A percentile compares a stretch with the other conserved stretches of the same genome.
Conservation (phyloP, 2,888 invertebrate genomes). For the Odontocolon sp. region DNA sequence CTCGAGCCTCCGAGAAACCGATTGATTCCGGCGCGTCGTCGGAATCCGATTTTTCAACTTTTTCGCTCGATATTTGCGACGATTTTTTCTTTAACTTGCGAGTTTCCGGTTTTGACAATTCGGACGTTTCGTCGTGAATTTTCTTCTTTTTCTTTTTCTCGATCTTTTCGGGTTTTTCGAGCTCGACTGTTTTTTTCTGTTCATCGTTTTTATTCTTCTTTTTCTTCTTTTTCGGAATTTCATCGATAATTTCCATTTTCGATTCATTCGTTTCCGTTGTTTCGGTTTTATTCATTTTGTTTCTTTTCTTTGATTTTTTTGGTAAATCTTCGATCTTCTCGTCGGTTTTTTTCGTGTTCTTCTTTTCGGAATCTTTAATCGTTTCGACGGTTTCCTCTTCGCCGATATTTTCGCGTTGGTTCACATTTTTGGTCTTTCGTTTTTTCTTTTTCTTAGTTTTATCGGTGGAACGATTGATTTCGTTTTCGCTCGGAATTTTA, state of each 20-base stretch:
- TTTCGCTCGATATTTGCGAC: no score
- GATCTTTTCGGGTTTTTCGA: slow-evolving; percentile 2
- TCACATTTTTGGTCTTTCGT: slow-evolving; percentile 7
- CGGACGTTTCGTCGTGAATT: neutral
- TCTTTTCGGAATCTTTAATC: slow-evolving; percentile 6
- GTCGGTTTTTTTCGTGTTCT: slow-evolving; percentile 4
- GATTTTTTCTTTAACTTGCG: slow-evolving; percentile 2
- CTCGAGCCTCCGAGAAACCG: slow-evolving; percentile 48
- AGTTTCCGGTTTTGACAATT: no score
- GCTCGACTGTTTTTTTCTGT: slow-evolving; percentile 17
- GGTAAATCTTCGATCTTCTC: neutral
- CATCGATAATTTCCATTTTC: neutral
- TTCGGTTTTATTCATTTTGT: slow-evolving; percentile 53
- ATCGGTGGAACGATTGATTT: slow-evolving; percentile 2
- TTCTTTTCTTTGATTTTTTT: slow-evolving; percentile 63
- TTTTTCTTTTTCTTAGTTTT: slow-evolving; percentile 44
- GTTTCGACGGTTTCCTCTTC: neutral
- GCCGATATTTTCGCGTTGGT: neutral
- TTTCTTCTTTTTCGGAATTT: slow-evolving; percentile 36
- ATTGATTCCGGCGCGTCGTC: slow-evolving; percentile 46
- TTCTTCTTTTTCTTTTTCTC: slow-evolving; percentile 35
- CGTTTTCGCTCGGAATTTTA: neutral
- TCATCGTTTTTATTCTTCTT: slow-evolving; percentile 32
- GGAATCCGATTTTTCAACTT: no score
- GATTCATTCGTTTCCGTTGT: slow-evolving; percentile 31